These are phyloP conservation scores for Oithona nana DNA, from an alignment of 2,888 invertebrate genomes.

Conservation along the genomic window DNA sequence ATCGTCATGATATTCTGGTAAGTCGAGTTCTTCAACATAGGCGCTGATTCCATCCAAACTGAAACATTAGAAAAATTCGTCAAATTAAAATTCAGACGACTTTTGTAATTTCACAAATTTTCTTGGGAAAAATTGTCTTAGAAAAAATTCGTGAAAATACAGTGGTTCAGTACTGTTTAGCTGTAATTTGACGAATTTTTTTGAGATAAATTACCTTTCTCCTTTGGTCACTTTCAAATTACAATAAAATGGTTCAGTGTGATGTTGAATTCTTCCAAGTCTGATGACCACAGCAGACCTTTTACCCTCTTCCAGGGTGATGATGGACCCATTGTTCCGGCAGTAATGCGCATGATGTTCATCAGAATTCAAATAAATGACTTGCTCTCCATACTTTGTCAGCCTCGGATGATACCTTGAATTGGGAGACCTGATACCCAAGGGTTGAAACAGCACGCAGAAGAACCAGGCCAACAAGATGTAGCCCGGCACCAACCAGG, in stretches of 20 bases:
- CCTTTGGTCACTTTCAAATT: conserved; percentile 1
- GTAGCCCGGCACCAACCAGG: conserved; percentile 17
- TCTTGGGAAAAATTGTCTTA: no score
- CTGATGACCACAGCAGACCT: conserved; percentile 6
- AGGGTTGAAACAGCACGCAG: conserved; percentile 14
- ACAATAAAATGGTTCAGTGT: conserved; percentile 1
- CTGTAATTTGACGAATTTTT: no score
- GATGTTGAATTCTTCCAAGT: background rate
- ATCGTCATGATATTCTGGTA: conserved; percentile 9
- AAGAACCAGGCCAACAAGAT: conserved; percentile 17
- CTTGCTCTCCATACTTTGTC: background rate
- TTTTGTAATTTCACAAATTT: no score
- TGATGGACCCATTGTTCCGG: conserved; percentile 1
- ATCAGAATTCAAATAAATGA: background rate
- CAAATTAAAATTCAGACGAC: no score
- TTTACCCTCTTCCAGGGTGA: conserved; percentile 6
- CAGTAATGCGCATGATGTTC: background rate
- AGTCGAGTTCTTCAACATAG: conserved; percentile 10
- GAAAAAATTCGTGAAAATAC: no score
- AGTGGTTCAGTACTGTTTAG: no score
- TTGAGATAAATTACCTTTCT: background rate
- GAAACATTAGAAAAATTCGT: no score
- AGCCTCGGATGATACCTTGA: background rate
- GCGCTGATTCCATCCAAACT: conserved; percentile 15
- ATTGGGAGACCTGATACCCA: background rate